These are phyloP conservation scores for Sylvia atricapilla DNA, from an alignment of 2,113 vertebrate genomes.

Conservation along the genomic window DNA sequence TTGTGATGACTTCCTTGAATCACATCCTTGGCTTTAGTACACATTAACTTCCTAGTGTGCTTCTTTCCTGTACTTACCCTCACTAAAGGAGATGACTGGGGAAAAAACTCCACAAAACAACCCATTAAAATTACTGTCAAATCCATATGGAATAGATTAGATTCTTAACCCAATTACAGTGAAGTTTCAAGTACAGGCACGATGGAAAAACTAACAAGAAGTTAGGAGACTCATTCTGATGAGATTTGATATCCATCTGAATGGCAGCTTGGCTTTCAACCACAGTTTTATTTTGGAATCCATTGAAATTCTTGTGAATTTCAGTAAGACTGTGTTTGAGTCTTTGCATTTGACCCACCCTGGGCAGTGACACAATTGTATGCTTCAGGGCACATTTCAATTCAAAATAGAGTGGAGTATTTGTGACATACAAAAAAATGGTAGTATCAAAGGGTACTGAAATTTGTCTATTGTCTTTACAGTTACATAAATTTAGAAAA, in stretches of 20 bases:
- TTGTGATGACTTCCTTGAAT: background rate
- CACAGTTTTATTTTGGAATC: background rate
- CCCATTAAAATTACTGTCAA: background rate
- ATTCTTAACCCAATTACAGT: background rate
- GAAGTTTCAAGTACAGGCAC: background rate
- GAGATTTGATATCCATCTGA: background rate
- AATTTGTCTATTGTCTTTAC: background rate
- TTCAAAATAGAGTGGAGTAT: background rate
- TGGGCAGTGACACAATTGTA: background rate
- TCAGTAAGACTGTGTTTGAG: background rate
- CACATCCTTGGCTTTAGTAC: background rate
- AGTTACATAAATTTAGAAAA: background rate
- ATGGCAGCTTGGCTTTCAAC: background rate
- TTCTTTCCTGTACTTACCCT: background rate
- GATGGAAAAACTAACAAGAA: background rate
- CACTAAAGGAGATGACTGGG: background rate
- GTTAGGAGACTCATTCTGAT: background rate
- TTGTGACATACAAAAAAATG: background rate
- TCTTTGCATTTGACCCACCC: background rate
- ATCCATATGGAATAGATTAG: background rate
- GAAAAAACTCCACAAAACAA: background rate
- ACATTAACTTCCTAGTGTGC: background rate
- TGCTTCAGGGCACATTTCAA: background rate
- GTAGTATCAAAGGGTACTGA: background rate
- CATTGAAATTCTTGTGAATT: background rate